Conservation (phyloP, 2,888 invertebrate species). For the Cryptosula pallasiana region DNA sequence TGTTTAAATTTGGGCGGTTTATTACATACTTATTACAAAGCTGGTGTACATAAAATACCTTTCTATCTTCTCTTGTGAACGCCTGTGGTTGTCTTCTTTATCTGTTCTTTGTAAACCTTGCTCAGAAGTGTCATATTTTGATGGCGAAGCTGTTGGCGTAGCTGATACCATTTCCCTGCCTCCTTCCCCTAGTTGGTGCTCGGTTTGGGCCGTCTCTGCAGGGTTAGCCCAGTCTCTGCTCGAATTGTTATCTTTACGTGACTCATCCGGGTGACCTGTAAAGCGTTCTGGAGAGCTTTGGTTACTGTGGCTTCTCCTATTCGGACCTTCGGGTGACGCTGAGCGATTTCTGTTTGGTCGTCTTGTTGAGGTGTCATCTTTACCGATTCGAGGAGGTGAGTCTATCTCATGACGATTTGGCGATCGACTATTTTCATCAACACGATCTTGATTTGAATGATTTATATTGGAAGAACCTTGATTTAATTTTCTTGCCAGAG, state of each 20-base stretch:
- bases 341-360: neutral
- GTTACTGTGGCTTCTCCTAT: neutral
- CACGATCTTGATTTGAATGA: neutral
- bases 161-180: conserved; percentile 3
- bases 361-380: neutral
- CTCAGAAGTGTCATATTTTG: too few relatives aligned
- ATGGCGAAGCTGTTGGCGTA: neutral
- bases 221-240: too few relatives aligned
- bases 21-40: too few relatives aligned
- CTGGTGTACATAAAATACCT: too few relatives aligned
- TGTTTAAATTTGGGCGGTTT: too few relatives aligned
- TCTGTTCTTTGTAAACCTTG: too few relatives aligned
- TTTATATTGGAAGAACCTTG: neutral
- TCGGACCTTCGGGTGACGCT: too few relatives aligned
- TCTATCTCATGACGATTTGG: neutral
- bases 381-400: neutral
- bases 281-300: neutral
- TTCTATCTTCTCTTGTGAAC: too few relatives aligned
- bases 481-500: neutral
- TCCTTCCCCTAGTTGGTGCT: neutral
- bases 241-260: too few relatives aligned
- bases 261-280: too few relatives aligned
- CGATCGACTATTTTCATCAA: neutral
- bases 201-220: neutral
- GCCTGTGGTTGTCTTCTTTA: too few relatives aligned